Percentiles rank a stretch among this genome's conserved stretches.
Evolutionary conservation across 2,888 invertebrate genomes (phyloP).

Genomic region (Drosophila subquinaria): DNA sequence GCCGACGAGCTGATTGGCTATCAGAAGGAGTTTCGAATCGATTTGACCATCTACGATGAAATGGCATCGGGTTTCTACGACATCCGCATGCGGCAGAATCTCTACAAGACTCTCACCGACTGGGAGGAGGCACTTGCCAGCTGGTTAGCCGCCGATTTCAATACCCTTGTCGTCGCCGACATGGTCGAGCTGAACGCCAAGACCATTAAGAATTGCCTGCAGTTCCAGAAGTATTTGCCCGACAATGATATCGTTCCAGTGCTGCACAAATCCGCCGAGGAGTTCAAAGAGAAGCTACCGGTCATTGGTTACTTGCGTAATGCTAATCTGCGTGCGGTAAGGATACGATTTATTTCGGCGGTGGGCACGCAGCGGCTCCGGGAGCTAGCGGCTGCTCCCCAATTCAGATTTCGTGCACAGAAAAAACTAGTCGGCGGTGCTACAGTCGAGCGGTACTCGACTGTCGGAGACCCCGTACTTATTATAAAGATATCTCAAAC

Average conservation of each 20-base stretch:
- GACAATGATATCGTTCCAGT: conserved; percentile 91
- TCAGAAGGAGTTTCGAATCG: conserved; percentile 95
- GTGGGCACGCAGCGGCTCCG: no score
- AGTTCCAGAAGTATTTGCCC: conserved; percentile 94
- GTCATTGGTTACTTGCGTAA: conserved; percentile 93
- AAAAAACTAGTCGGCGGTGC: no score
- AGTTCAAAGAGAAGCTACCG: conserved; percentile 92
- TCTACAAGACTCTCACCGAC: conserved; percentile 92
- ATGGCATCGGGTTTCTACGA: conserved; percentile 93
- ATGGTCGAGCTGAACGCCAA: conserved; percentile 89
- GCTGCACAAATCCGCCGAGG: conserved; percentile 91
- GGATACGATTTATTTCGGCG: neutral
- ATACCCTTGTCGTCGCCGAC: conserved; percentile 89
- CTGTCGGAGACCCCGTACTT: no score
- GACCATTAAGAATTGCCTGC: conserved; percentile 90
- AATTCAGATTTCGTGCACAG: no score
- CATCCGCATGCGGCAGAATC: conserved; percentile 91
- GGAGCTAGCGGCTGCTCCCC: no score
- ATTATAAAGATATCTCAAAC: no score
- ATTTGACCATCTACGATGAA: conserved; percentile 92
- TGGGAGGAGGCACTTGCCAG: conserved; percentile 90
- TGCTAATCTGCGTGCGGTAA: conserved; percentile 89
- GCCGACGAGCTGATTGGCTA: conserved; percentile 92
- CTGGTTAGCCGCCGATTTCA: conserved; percentile 87
- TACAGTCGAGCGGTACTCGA: no score